Percentiles rank a stretch among this genome's conserved stretches.
Conservation (phyloP, 2,888 invertebrate genomes). For the Drosophila emarginata region DNA sequence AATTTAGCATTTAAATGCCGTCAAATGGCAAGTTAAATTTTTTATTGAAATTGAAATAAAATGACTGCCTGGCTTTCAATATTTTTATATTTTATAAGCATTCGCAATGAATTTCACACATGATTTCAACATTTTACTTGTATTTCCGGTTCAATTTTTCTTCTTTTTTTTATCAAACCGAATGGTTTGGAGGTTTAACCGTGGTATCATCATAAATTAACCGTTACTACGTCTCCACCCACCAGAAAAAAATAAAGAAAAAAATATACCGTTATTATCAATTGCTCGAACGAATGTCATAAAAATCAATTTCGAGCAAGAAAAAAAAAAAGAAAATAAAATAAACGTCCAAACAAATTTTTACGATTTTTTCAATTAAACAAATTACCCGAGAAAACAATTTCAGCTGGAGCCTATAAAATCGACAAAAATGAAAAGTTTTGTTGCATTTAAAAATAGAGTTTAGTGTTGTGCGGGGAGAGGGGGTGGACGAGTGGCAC, state of each 20-base stretch:
- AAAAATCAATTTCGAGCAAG: slow-evolving; percentile 67
- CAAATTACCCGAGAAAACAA: slow-evolving; percentile 63
- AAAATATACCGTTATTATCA: slow-evolving; percentile 62
- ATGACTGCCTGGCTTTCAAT: neutral
- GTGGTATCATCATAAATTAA: slow-evolving; percentile 56
- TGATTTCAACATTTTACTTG: slow-evolving; percentile 13
- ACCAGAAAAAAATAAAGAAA: no score
- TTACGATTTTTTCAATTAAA: slow-evolving; percentile 79
- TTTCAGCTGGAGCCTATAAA: slow-evolving; percentile 47
- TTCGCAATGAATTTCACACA: neutral
- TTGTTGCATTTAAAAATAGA: slow-evolving; percentile 34
- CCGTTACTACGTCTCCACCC: slow-evolving; percentile 35
- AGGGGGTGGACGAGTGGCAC: slow-evolving; percentile 26
- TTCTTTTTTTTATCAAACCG: slow-evolving; percentile 13
- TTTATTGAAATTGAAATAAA: slow-evolving; percentile 2
- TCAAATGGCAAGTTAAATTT: neutral
- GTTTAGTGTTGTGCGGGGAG: no score
- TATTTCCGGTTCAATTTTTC: slow-evolving; percentile 3
- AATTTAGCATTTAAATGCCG: slow-evolving; percentile 49
- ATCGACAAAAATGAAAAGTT: slow-evolving; percentile 27
- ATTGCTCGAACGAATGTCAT: slow-evolving; percentile 59
- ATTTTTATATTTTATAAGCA: neutral
- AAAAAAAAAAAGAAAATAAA: no score
- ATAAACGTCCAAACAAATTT: slow-evolving; percentile 38
- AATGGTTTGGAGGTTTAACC: slow-evolving; percentile 44